Conservation (phyloP, 2,113 vertebrate genomes). For the Pituophis catenifer region DNA sequence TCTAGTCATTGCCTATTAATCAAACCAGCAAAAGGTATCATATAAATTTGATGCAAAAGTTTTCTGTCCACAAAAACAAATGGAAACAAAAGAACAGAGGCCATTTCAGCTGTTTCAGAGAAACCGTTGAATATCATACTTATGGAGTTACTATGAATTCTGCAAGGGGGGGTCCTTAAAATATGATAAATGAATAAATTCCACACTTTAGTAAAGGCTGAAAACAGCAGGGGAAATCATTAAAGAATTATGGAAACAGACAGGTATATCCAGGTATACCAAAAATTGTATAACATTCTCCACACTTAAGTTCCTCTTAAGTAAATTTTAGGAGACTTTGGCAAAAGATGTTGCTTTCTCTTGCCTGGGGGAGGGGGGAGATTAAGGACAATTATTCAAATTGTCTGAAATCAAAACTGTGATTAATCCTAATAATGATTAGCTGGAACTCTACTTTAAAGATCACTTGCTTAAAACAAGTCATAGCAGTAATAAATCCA, state of each 20-base stretch:
- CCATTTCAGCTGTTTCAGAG: not conserved
- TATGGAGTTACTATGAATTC: not conserved
- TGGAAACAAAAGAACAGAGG: not conserved
- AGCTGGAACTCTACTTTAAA: not conserved
- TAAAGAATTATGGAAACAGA: not conserved
- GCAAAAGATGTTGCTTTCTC: not conserved
- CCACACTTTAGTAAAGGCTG: not conserved
- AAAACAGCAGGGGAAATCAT: not conserved
- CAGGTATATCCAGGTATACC: not conserved
- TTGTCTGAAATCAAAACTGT: not conserved
- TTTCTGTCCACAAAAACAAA: not conserved
- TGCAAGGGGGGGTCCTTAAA: not conserved
- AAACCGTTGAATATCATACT: not conserved
- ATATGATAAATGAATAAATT: not conserved
- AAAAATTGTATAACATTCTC: not conserved
- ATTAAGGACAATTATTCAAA: not conserved
- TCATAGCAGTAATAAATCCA: not conserved
- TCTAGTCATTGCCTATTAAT: slow-evolving; percentile 89
- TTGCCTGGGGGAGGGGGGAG: not conserved
- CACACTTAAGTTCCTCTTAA: not conserved
- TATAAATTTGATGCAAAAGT: not conserved
- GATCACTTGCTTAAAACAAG: not conserved
- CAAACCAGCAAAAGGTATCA: not conserved
- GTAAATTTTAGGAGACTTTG: not conserved
- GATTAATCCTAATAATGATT: not conserved